Percentiles rank a stretch among this genome's conserved stretches.
Conservation (phyloP, 2,113 vertebrate genomes). For the Pimephales promelas region DNA sequence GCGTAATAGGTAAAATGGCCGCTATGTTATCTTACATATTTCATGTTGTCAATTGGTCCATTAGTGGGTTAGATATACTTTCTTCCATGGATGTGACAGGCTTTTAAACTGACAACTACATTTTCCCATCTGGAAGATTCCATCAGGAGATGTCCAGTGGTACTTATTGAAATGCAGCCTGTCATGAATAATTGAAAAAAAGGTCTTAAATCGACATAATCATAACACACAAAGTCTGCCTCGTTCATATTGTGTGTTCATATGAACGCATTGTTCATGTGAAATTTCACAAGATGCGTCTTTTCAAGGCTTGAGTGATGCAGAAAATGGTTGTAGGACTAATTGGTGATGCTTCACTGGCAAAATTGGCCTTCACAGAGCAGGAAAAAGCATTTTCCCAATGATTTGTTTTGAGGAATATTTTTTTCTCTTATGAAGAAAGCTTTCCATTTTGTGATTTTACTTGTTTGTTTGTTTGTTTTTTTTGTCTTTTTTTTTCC, state of each 20-base stretch:
- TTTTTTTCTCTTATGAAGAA: background rate
- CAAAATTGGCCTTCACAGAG: background rate
- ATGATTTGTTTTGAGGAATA: background rate
- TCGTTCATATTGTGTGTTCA: background rate
- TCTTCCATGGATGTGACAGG: background rate
- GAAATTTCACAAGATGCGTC: slow-evolving; percentile 1
- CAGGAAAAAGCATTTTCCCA: background rate
- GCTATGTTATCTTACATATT: background rate
- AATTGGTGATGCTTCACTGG: background rate
- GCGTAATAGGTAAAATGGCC: background rate
- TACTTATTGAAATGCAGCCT: background rate
- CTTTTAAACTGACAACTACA: slow-evolving; percentile 13
- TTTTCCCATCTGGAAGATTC: background rate
- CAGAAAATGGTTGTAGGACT: slow-evolving; percentile 11
- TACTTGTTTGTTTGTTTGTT: background rate
- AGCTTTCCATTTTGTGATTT: background rate
- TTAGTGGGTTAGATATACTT: background rate
- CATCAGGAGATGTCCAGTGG: background rate
- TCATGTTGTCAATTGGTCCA: slow-evolving; percentile 22
- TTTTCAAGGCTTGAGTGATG: background rate
- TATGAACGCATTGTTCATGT: background rate
- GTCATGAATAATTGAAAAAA: slow-evolving; percentile 2
- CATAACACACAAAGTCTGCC: slow-evolving; percentile 9
- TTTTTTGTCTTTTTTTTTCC: background rate
- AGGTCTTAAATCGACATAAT: slow-evolving; percentile 2